phyloP scores from a whole-genome alignment of 2,113 vertebrate species.

The Apus apus region DNA sequence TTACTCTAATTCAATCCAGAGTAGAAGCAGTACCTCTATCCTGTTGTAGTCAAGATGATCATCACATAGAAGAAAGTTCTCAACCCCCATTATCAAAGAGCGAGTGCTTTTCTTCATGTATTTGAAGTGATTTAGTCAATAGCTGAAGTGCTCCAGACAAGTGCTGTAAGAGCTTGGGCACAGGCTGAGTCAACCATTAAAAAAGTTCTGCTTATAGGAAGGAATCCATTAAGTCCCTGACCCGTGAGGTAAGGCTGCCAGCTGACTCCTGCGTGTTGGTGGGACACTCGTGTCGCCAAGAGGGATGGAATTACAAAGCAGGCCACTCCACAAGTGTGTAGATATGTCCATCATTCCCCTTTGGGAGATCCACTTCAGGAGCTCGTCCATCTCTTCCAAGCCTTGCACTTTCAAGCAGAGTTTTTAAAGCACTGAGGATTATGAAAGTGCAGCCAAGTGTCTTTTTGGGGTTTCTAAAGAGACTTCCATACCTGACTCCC shows the following conservation, averaged over 20 bases:
- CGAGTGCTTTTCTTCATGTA: neutral
- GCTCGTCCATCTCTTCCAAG: neutral
- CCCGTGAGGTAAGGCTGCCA: neutral
- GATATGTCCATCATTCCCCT: neutral
- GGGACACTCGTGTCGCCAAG: neutral
- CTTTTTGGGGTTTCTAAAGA: neutral
- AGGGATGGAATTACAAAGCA: neutral
- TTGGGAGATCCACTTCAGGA: neutral
- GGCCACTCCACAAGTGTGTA: rapidly evolving
- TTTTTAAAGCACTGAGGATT: neutral
- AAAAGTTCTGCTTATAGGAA: neutral
- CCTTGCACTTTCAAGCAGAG: neutral
- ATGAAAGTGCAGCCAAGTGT: neutral
- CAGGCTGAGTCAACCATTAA: neutral
- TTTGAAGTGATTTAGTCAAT: neutral
- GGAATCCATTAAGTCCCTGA: neutral
- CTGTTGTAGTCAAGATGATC: neutral
- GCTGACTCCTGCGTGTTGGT: rapidly evolving
- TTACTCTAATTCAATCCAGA: neutral
- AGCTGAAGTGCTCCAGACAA: neutral
- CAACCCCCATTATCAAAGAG: neutral
- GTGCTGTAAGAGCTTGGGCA: neutral
- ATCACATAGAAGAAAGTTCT: neutral
- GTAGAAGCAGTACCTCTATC: neutral
- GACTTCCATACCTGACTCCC: neutral